Conservation (phyloP, 2,888 invertebrate genomes). For the Athalia rosae region DNA sequence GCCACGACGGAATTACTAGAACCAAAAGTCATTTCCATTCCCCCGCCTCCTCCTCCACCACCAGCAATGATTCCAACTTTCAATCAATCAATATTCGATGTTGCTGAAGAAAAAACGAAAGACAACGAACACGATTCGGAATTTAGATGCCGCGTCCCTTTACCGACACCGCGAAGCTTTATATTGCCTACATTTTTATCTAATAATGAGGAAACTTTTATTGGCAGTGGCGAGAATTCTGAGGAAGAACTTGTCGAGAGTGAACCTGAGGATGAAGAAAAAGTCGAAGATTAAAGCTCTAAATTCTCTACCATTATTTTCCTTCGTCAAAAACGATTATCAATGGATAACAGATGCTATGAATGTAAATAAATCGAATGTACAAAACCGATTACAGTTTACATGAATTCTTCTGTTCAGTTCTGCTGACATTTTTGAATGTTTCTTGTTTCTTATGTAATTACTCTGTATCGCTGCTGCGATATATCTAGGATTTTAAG, state of each 20-base stretch:
- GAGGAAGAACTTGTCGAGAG: conserved; percentile 61
- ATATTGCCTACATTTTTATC: conserved; percentile 58
- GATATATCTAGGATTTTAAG: too few species aligned
- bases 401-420: too few species aligned
- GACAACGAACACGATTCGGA: conserved; percentile 46
- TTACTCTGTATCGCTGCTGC: too few species aligned
- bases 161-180: conserved; percentile 27
- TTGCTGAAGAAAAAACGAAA: conserved; percentile 21
- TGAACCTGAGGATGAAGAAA: conserved; percentile 47
- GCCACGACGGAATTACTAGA: neutral
- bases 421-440: too few species aligned
- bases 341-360: neutral
- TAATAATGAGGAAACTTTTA: conserved; percentile 65
- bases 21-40: conserved; percentile 52
- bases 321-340: neutral
- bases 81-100: neutral
- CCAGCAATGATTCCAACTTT: neutral
- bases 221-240: conserved; percentile 70
- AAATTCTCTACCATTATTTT: neutral
- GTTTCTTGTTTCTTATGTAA: too few species aligned
- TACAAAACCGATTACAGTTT: too few species aligned
- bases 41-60: conserved; percentile 21
- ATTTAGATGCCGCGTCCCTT: conserved; percentile 46
- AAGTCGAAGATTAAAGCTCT: neutral
- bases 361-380: neutral